Conservation (phyloP, 2,888 invertebrate genomes). For the Icerya purchasi region DNA sequence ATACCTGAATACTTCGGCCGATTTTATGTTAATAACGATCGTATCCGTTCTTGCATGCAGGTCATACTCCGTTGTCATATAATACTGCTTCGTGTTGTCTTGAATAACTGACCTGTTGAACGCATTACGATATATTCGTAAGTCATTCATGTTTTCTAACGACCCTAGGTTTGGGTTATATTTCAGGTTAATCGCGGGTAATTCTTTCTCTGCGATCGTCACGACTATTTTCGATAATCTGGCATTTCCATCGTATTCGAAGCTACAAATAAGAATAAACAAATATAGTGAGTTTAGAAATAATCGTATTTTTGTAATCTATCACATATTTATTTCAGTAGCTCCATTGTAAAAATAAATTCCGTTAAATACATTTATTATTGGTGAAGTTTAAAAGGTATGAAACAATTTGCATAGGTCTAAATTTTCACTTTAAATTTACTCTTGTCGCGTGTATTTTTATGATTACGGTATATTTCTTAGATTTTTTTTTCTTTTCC, state of each 20-base stretch:
- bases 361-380: neutral
- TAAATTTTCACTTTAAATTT: neutral
- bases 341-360: no score
- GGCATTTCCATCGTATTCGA: slow-evolving; percentile 83
- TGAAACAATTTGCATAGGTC: neutral
- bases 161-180: slow-evolving; percentile 76
- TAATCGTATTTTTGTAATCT: no score
- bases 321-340: no score
- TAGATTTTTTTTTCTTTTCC: no score
- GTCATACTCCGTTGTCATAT: slow-evolving; percentile 73
- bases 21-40: slow-evolving; percentile 62
- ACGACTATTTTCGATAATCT: slow-evolving; percentile 69
- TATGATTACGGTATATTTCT: no score
- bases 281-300: no score
- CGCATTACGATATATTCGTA: slow-evolving; percentile 62
- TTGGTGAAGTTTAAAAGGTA: neutral
- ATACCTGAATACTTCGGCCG: slow-evolving; percentile 45
- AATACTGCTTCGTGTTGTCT: slow-evolving; percentile 73
- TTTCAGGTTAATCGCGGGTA: slow-evolving; percentile 58
- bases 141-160: slow-evolving; percentile 65
- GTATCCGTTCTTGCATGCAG: slow-evolving; percentile 65
- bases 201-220: slow-evolving; percentile 66
- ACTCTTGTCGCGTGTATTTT: no score
- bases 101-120: slow-evolving; percentile 79
- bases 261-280: slow-evolving; percentile 49